Evolutionary conservation across 1,140 invertebrate species (phyloP).

Genomic region (Stenopsyche tienmushanensis): DNA sequence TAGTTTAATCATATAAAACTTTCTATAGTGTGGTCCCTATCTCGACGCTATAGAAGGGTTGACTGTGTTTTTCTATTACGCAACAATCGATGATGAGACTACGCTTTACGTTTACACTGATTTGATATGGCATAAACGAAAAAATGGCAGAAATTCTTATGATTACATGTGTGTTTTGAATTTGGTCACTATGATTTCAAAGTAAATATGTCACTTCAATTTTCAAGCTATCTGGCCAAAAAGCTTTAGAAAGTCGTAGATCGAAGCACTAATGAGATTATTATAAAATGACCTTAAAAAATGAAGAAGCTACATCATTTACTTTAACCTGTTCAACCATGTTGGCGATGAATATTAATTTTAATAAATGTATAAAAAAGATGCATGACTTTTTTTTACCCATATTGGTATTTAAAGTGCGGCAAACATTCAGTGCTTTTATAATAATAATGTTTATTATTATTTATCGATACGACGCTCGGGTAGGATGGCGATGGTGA

Average conservation of each 20-base stretch:
- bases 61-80: no score
- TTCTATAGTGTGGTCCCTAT: not conserved
- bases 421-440: conserved; percentile 39
- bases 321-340: not conserved
- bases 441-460: conserved; percentile 5
- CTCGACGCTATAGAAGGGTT: no score
- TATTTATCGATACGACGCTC: not conserved
- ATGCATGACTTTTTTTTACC: conserved; percentile 20
- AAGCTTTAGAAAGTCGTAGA: conserved; percentile 29
- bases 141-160: no score
- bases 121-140: no score
- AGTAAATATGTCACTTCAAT: no score
- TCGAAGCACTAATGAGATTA: conserved; percentile 31
- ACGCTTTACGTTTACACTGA: no score
- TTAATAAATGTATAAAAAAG: conserved; percentile 18
- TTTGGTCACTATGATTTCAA: no score
- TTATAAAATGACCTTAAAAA: not conserved
- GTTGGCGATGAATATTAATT: not conserved
- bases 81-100: no score
- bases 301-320: not conserved
- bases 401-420: conserved; percentile 26
- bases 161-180: no score
- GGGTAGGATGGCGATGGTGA: not conserved
- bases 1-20: no score
- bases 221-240: conserved; percentile 37